Percentiles rank a stretch among this genome's conserved stretches.
phyloP scores from a whole-genome alignment of 1,140 invertebrate genomes.

The Oryzaephilus surinamensis region DNA sequence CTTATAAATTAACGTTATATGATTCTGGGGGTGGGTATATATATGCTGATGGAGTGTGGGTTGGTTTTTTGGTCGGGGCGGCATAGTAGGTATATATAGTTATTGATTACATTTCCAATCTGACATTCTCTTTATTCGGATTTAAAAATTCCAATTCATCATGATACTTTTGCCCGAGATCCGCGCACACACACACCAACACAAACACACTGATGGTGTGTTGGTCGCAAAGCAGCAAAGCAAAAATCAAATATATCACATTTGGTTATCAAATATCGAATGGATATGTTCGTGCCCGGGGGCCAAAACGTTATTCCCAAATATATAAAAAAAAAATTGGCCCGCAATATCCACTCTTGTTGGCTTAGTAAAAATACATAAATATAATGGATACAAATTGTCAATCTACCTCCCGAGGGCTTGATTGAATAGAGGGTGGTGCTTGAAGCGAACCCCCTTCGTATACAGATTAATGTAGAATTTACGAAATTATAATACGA shows the following conservation, averaged over 20 bases:
- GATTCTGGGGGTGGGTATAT: slow-evolving; percentile 1
- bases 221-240: slow-evolving; percentile 13
- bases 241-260: slow-evolving; percentile 28
- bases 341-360: slow-evolving; percentile 17
- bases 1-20: slow-evolving; percentile 14
- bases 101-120: slow-evolving; percentile 17
- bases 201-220: too few relatives aligned
- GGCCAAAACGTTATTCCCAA: slow-evolving; percentile 21
- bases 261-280: slow-evolving; percentile 27
- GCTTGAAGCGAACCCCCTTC: slow-evolving; percentile 6
- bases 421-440: slow-evolving; percentile 21
- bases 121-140: slow-evolving; percentile 15
- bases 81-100: slow-evolving; percentile 6
- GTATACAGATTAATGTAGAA: too few relatives aligned
- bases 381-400: slow-evolving; percentile 36
- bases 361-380: slow-evolving; percentile 33
- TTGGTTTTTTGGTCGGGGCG: not conserved
- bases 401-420: slow-evolving; percentile 29
- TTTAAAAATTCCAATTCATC: slow-evolving; percentile 19
- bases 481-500: too few relatives aligned
- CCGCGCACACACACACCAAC: too few relatives aligned
- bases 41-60: too few relatives aligned
- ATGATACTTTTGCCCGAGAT: slow-evolving; percentile 14
- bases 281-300: slow-evolving; percentile 14
- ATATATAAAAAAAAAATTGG: slow-evolving; percentile 23